Conservation (phyloP, 2,888 invertebrate species). For the Sceliomorpha sp. region DNA sequence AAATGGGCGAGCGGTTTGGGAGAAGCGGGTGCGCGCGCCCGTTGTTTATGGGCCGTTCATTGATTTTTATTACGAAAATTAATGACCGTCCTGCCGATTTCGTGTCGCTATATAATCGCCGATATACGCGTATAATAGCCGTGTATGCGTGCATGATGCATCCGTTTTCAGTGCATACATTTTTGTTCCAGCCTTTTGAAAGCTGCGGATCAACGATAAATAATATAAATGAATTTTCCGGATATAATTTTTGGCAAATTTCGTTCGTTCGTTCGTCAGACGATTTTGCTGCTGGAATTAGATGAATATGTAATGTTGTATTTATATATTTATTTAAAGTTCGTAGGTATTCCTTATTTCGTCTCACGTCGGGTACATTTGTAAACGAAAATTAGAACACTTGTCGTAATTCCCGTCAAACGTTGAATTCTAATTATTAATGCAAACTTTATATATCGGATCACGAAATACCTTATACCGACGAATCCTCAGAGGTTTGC, state of each 20-base stretch:
- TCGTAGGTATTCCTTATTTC: no score
- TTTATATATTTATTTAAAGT: no score
- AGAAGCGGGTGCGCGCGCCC: conserved; percentile 74
- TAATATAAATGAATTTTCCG: conserved; percentile 44
- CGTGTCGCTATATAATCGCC: conserved; percentile 69
- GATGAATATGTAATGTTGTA: no score
- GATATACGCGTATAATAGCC: conserved; percentile 54
- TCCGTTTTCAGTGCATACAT: conserved; percentile 22
- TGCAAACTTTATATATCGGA: neutral
- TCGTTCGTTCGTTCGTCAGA: no score
- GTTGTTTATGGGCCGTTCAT: conserved; percentile 66
- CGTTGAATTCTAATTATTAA: no score
- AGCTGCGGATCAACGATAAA: conserved; percentile 27
- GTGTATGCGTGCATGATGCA: conserved; percentile 17
- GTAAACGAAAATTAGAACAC: no score
- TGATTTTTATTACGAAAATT: conserved; percentile 80
- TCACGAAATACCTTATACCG: neutral
- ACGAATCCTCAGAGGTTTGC: conserved; percentile 21
- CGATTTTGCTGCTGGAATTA: no score
- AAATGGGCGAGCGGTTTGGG: conserved; percentile 72
- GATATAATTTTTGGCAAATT: conserved; percentile 23
- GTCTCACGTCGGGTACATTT: no score
- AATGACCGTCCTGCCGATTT: conserved; percentile 78
- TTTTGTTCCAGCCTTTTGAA: conserved; percentile 42
- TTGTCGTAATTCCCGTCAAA: no score